A percentile compares a stretch with the other conserved stretches of the same genome.
phyloP scores from a whole-genome alignment of 1,140 invertebrate genomes.

The Drosophila tristis region DNA sequence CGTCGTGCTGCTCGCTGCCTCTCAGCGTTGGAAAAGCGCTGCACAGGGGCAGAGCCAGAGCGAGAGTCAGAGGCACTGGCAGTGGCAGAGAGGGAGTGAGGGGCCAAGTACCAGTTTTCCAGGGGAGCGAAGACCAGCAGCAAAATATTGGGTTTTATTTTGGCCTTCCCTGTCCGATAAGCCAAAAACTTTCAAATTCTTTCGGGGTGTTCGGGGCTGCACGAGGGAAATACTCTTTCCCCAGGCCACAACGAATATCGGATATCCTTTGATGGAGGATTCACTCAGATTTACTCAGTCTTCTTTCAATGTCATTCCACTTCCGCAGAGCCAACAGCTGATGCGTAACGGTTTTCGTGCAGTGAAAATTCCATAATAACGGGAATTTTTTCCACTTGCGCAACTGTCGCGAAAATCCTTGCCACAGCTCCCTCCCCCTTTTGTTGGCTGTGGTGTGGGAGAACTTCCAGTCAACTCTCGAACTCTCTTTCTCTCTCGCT shows the following conservation, averaged over 20 bases:
- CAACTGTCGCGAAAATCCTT: constrained; percentile 29
- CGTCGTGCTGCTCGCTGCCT: not conserved
- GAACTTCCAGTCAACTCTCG: constrained; percentile 19
- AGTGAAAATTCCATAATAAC: constrained; percentile 36
- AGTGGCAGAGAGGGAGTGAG: constrained; percentile 12
- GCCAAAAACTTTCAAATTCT: not conserved
- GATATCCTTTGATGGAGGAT: not conserved
- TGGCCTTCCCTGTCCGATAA: not conserved
- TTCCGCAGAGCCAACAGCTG: constrained; percentile 33
- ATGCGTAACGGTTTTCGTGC: constrained; percentile 42
- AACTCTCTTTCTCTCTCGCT: constrained; percentile 1
- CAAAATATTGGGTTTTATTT: constrained; percentile 39
- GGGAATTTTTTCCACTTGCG: constrained; percentile 50
- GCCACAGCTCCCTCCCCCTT: constrained; percentile 9
- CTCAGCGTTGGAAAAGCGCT: constrained; percentile 34
- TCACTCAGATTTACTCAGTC: not conserved
- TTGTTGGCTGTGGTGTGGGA: not conserved
- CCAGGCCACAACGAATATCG: no score
- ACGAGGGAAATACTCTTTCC: no score
- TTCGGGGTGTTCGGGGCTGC: no score
- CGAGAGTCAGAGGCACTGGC: constrained; percentile 13
- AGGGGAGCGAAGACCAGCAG: constrained; percentile 24
- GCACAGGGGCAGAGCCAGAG: constrained; percentile 36
- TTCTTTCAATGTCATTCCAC: no score
- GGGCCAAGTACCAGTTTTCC: constrained; percentile 25